Evolutionary conservation across 2,797 vertebrate species (phyloP).

Genomic region (Falco novaeseelandiae): DNA sequence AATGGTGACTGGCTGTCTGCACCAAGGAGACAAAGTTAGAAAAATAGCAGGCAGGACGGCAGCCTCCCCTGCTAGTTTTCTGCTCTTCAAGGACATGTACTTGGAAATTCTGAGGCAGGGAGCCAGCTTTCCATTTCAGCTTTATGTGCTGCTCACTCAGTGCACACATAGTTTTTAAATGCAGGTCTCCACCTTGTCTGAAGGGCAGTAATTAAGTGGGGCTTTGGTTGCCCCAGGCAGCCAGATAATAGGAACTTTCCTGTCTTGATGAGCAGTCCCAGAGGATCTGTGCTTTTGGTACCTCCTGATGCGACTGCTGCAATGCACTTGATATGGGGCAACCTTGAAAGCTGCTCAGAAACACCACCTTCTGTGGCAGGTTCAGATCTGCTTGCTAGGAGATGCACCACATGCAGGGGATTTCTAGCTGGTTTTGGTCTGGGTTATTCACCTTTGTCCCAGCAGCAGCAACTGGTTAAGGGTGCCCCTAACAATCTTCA

Average conservation of each 20-base stretch:
- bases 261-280: conserved; percentile 50
- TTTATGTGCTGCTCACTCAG: conserved; percentile 23
- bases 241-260: conserved; percentile 63
- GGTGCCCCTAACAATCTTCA: not conserved
- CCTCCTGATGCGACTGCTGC: conserved; percentile 16
- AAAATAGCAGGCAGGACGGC: not conserved
- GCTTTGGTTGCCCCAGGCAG: conserved; percentile 63
- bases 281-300: conserved; percentile 32
- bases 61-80: not conserved
- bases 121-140: conserved; percentile 50
- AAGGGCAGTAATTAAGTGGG: conserved; percentile 60
- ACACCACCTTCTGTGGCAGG: not conserved
- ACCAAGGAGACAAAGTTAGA: not conserved
- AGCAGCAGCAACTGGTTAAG: not conserved
- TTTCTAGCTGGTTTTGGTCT: not conserved
- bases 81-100: conserved; percentile 2
- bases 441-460: not conserved
- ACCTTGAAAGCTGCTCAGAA: not conserved
- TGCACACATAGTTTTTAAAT: conserved; percentile 29
- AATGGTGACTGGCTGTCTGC: not conserved
- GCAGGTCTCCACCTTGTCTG: conserved; percentile 59
- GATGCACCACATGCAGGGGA: fast-evolving
- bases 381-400: not conserved
- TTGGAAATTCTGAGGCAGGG: conserved; percentile 28
- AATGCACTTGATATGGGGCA: not conserved